These are phyloP conservation scores for Sminthurides aquaticus DNA, from an alignment of 2,888 invertebrate species.

Conservation along the genomic window DNA sequence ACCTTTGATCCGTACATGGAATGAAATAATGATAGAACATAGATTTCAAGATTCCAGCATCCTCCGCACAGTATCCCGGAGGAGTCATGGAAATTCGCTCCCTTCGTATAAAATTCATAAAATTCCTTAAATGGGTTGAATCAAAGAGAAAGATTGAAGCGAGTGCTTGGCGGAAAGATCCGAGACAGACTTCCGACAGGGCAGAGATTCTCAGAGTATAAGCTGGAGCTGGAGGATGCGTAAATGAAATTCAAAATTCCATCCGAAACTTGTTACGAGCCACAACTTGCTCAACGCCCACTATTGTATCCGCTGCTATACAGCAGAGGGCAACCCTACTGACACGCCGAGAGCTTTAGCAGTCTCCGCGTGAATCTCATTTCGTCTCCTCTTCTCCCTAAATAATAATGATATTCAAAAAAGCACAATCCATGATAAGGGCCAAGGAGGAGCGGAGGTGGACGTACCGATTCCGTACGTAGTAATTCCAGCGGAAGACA, in stretches of 20 bases:
- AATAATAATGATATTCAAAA: neutral
- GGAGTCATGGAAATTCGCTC: too few species aligned
- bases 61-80: neutral
- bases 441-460: neutral
- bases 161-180: neutral
- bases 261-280: neutral
- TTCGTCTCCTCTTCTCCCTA: too few species aligned
- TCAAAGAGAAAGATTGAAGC: neutral
- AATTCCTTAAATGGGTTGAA: neutral
- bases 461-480: neutral
- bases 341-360: neutral
- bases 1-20: neutral
- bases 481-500: neutral
- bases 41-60: neutral
- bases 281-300: conserved; percentile 1
- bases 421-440: neutral
- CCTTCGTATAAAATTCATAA: too few species aligned
- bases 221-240: neutral
- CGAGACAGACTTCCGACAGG: neutral
- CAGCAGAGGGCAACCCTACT: neutral
- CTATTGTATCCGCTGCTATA: neutral
- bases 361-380: neutral
- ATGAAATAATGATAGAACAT: too few species aligned
- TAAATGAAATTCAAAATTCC: conserved; percentile 5
- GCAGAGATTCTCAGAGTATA: neutral